Evolutionary conservation across 2,797 vertebrate species (phyloP).

Genomic region (Aphelocoma californica): DNA sequence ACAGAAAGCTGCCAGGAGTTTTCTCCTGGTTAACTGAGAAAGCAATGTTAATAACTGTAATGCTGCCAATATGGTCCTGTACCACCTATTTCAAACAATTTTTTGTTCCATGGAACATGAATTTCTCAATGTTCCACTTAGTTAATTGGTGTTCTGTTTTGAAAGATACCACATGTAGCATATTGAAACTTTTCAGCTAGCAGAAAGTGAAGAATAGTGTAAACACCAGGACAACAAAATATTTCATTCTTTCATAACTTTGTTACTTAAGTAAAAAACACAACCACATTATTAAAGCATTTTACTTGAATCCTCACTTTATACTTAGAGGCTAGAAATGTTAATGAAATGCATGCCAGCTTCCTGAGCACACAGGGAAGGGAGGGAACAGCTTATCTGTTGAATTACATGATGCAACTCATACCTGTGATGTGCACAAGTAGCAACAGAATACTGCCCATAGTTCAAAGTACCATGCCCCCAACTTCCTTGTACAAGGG

Average conservation of each 20-base stretch:
- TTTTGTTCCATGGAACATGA: constrained; percentile 10
- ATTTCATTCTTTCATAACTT: constrained; percentile 19
- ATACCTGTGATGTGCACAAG: background rate
- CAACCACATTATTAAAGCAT: background rate
- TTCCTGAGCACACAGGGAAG: background rate
- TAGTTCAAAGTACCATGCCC: background rate
- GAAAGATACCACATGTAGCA: background rate
- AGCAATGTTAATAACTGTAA: background rate
- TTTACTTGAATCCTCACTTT: background rate
- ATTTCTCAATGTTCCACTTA: background rate
- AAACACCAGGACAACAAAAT: background rate
- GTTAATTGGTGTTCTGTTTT: constrained; percentile 42
- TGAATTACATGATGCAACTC: background rate
- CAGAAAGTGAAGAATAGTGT: background rate
- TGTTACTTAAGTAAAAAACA: background rate
- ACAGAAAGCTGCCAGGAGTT: background rate
- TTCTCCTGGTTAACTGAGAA: background rate
- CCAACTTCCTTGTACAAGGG: background rate
- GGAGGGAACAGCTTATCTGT: background rate
- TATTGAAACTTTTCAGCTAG: constrained; percentile 10
- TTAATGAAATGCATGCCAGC: background rate
- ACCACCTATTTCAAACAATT: background rate
- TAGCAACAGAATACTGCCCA: background rate
- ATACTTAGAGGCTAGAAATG: background rate
- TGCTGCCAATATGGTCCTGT: background rate